Base-by-base conservation (phyloP, 2,113 vertebrate species). In the Platysteira castanea region DNA sequence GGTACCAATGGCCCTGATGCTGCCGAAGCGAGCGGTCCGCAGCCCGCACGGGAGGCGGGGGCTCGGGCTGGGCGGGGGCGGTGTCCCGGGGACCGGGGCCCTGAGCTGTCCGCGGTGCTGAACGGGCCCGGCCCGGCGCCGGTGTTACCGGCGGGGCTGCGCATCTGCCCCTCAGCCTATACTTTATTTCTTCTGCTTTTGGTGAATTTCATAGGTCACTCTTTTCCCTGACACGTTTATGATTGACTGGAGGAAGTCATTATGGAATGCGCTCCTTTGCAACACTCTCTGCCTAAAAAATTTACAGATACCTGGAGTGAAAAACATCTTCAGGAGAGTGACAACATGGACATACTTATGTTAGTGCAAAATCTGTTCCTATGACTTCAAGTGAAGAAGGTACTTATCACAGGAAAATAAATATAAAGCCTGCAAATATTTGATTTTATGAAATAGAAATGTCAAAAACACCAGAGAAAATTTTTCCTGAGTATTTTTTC, bases 71-170 rank as follows among this genome's bases (percentile, higher is more conserved):
- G 30, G 65, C 37, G 24, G 23, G 1, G 28, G 16, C 37, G 30
- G 31, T 4, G n/a, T 6, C 30, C 53, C 19, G 11, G 46, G 16
- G 9, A 24, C 6, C 30, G 11, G 33, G 19, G 11, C n/a, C 14
- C n/a, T 0, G 79, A 63, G 73, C 95, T 95, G 69, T 95, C 85
- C 57, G 59, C 57, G 41, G 93, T 84, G 26, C 95, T 84, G 89
- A 68, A 21, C 30, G 10, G 14, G 50, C 26, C 26, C 18, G 30
- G 46, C 46, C 3, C 50, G 13, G 39, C 6, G 1, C 4, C 23
- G 0, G 6, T 0, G 6, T 0, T 1, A 1, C 79, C 39, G 1
- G 10, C 2, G 2, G 1, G 15, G 4, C 5, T 6, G 60, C 9
- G 11, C 8, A n/a, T 1, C 49, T 2, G 37, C 39, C 41, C 4